Percentiles rank a stretch among this genome's conserved stretches.
Conservation (phyloP, 92 coral and sea anemone genomes). For the Metridium senile region DNA sequence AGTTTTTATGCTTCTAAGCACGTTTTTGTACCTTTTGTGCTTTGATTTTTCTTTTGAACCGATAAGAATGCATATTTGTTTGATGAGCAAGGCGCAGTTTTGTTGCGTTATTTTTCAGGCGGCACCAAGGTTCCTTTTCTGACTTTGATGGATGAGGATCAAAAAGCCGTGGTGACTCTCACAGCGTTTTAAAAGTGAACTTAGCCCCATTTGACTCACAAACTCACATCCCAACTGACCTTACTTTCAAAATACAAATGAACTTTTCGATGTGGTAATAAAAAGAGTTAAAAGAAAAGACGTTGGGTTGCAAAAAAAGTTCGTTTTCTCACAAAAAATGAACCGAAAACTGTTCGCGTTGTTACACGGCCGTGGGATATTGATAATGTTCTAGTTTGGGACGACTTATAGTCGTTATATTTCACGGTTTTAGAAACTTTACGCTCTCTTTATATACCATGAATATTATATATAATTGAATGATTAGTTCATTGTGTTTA, state of each 20-base stretch:
- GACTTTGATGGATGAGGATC: slow-evolving; percentile 44
- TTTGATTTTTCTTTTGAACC: neutral
- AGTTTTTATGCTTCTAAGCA: too few species aligned
- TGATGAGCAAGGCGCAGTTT: slow-evolving; percentile 6
- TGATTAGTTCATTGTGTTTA: neutral
- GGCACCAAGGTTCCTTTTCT: slow-evolving; percentile 16
- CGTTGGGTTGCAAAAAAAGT: neutral
- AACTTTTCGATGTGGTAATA: neutral
- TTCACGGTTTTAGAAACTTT: neutral
- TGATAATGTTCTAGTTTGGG: neutral
- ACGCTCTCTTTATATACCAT: neutral
- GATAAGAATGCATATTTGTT: slow-evolving; percentile 12
- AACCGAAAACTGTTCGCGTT: neutral
- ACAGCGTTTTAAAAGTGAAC: slow-evolving; percentile 13
- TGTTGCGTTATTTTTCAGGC: slow-evolving; percentile 7
- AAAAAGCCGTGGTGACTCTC: slow-evolving; percentile 2
- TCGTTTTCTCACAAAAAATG: neutral
- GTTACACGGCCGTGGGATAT: neutral
- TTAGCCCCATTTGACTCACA: slow-evolving; percentile 26
- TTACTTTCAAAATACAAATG: neutral
- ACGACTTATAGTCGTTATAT: neutral
- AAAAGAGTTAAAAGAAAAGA: neutral
- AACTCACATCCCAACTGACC: slow-evolving; percentile 5
- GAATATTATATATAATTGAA: neutral
- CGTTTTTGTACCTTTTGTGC: neutral